Conservation (phyloP, 2,113 vertebrate species). For the Herpetotheres cachinnans region DNA sequence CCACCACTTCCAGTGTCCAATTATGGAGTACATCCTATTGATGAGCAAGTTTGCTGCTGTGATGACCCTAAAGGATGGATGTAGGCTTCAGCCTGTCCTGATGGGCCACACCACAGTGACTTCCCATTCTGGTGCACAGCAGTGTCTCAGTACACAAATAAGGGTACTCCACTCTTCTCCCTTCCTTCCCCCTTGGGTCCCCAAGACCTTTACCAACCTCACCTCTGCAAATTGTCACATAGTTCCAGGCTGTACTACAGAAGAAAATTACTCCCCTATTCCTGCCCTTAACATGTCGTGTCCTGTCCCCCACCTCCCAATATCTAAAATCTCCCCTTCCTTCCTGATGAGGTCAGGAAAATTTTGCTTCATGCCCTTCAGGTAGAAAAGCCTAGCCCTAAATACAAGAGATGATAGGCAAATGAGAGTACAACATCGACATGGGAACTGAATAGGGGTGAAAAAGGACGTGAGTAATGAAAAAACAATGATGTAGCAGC, state of each 20-base stretch:
- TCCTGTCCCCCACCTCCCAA: neutral
- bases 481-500: neutral
- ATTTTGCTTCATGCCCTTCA: neutral
- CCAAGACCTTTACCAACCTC: neutral
- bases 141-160: neutral
- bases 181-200: neutral
- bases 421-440: neutral
- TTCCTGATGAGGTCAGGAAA: neutral
- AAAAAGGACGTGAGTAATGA: neutral
- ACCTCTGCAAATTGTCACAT: neutral
- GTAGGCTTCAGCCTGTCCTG: neutral
- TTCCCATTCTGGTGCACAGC: neutral
- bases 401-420: neutral
- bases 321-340: constrained; percentile 9
- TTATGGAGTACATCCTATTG: neutral
- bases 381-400: neutral
- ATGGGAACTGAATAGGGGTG: neutral
- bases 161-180: neutral
- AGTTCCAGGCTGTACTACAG: neutral
- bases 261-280: neutral
- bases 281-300: neutral
- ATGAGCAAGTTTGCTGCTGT: neutral
- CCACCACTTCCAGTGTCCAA: neutral
- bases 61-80: neutral
- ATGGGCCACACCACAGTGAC: neutral